These are phyloP conservation scores for Mirza zaza DNA, from an alignment of 2,113 vertebrate genomes.

Conservation along the genomic window DNA sequence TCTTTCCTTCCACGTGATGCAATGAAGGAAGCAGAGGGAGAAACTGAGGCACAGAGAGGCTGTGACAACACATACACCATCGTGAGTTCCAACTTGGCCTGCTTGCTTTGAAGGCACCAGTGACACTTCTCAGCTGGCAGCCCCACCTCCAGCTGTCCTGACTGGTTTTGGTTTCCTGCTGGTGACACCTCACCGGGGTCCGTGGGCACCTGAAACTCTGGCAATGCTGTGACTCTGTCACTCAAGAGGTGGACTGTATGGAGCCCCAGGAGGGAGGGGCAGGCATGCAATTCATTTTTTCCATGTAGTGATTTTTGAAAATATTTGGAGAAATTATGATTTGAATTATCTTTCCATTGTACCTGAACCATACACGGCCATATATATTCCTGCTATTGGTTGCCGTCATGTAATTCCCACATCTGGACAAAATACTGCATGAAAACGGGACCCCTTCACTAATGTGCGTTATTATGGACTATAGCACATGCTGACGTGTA, in stretches of 20 bases:
- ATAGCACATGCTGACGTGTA: fast-evolving
- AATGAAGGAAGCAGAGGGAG: neutral
- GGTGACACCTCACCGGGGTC: neutral
- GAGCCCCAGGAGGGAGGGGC: neutral
- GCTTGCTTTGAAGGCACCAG: neutral
- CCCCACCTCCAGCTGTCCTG: neutral
- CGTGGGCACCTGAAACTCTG: neutral
- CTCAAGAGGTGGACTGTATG: neutral
- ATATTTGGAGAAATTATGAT: neutral
- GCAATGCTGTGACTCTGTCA: neutral
- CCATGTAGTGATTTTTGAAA: neutral
- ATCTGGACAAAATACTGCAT: neutral
- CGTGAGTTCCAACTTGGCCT: neutral
- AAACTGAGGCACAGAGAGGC: neutral
- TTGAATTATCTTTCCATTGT: neutral
- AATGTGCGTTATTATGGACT: neutral
- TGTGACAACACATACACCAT: fast-evolving
- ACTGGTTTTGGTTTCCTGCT: neutral
- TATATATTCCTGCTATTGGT: neutral
- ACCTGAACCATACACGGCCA: neutral
- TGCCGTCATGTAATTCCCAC: neutral
- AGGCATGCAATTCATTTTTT: neutral
- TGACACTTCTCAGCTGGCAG: too few relatives aligned
- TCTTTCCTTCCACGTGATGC: neutral
- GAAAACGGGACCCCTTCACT: neutral